Evolutionary conservation across 2,888 invertebrate genomes (phyloP).

Genomic region (Agriotes lineatus): DNA sequence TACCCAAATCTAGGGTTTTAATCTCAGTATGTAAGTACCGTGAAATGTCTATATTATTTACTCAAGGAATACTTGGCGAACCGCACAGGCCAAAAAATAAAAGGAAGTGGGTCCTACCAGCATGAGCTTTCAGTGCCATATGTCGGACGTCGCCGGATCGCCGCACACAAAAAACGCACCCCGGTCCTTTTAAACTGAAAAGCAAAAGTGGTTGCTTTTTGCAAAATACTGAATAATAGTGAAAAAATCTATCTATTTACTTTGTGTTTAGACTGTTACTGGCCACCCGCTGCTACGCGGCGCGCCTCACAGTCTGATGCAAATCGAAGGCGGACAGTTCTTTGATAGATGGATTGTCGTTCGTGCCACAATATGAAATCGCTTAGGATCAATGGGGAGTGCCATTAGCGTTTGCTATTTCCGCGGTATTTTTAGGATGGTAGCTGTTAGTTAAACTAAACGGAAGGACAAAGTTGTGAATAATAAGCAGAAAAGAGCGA

Average conservation of each 20-base stretch:
- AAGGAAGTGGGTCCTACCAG: constrained; percentile 53
- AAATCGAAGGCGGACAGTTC: constrained; percentile 58
- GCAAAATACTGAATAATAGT: constrained; percentile 58
- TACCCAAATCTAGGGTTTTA: constrained; percentile 57
- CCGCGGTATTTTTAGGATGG: constrained; percentile 48
- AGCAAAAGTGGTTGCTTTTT: constrained; percentile 44
- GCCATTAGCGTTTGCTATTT: neutral
- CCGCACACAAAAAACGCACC: constrained; percentile 30
- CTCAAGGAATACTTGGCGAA: constrained; percentile 55
- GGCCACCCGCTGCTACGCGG: neutral
- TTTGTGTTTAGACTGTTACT: constrained; percentile 51
- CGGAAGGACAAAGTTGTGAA: constrained; percentile 64
- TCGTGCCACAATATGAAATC: constrained; percentile 45
- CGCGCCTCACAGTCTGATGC: constrained; percentile 51
- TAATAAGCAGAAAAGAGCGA: constrained; percentile 53
- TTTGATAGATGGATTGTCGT: constrained; percentile 58
- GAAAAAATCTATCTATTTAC: constrained; percentile 58
- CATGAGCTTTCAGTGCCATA: constrained; percentile 50
- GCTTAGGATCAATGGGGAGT: constrained; percentile 6
- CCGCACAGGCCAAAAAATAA: constrained; percentile 58
- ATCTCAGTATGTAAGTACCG: constrained; percentile 62
- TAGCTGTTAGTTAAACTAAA: constrained; percentile 56
- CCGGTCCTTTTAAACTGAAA: constrained; percentile 41
- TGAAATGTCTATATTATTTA: constrained; percentile 65
- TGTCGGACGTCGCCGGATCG: constrained; percentile 38